Evolutionary conservation across 2,888 invertebrate genomes (phyloP), one percentile per base, ranked within the genome.

Genomic region (Monoplex corrugatus): DNA sequence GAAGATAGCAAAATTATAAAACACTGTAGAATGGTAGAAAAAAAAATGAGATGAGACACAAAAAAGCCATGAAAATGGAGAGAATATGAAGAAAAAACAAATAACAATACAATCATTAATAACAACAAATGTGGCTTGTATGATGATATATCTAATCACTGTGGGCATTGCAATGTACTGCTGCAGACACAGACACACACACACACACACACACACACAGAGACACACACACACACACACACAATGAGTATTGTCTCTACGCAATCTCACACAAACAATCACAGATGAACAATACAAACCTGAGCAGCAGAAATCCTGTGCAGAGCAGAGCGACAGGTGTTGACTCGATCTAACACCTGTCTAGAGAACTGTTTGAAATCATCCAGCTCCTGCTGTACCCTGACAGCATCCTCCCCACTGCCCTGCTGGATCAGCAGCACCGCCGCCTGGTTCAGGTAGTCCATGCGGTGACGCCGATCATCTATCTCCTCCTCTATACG

Each of bases 341-440:
- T 90, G 35, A 95, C 92, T 23, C 93, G 91, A 35, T 92, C 92
- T n/a, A 94, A 89, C 40, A 95, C 94, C 44, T 92, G 91, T 88
- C 92, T 92, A 43, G 91, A 92, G 83, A 93, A 93, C 32, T 89
- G 87, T 68, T 93, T 92, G 91, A 95, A 94, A 45, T 95, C 93
- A 57, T 95, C 94, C 35, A 95, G 90, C 86, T 95, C 94, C 19
- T 90, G 90, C 92, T 95, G 94, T 10, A 95, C 92, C 28, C 92
- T 90, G 28, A 93, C 91, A 10, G 94, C 94, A 86, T 95, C 95
- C 28, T 91, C 90, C 43, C 93, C 91, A 87, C 95, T 94, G 40
- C 94, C 94, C 87, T 95, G 94, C 91, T 94, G 93, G 89, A 95
- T 93, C 88, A 95, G 92, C 90, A 94, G 95, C 35, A 93, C 88